Conservation (phyloP, 2,113 vertebrate genomes). For the Rhinolophus ferrumequinum region DNA sequence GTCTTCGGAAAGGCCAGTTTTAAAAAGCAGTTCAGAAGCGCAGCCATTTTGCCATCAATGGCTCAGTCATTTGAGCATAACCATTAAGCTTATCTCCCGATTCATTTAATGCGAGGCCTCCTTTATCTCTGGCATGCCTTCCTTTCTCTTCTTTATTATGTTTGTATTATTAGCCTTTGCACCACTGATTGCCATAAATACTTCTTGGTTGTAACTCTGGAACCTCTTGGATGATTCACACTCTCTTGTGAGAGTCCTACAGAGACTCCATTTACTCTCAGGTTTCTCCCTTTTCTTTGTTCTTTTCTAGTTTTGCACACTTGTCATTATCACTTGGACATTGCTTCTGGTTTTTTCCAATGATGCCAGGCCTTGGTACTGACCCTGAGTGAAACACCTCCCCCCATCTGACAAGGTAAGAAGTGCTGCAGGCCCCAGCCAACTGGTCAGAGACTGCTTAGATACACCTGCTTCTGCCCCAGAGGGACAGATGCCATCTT, state of each 20-base stretch:
- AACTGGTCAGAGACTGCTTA: neutral
- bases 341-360: neutral
- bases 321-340: neutral
- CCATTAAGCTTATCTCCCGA: conserved; percentile 64
- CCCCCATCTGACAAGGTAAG: neutral
- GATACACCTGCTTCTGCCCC: neutral
- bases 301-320: neutral
- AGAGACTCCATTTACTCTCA: conserved; percentile 20
- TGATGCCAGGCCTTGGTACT: neutral
- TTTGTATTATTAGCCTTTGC: conserved; percentile 66
- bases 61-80: conserved; percentile 66
- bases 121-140: conserved; percentile 55
- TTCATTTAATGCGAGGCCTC: conserved; percentile 33
- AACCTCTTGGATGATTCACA: conserved; percentile 61
- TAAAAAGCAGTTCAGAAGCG: conserved; percentile 70
- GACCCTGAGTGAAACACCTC: neutral
- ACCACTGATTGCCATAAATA: conserved; percentile 64
- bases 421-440: neutral
- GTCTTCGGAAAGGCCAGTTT: conserved; percentile 76
- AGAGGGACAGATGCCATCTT: rapidly evolving
- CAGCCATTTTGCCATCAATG: conserved; percentile 64
- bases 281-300: neutral
- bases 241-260: neutral
- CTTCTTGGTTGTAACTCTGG: conserved; percentile 53
- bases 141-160: conserved; percentile 71